A percentile compares a stretch with the other conserved stretches of the same genome.
Conservation (phyloP, 2,888 invertebrate genomes). For the Pandemis cinnamomeana region DNA sequence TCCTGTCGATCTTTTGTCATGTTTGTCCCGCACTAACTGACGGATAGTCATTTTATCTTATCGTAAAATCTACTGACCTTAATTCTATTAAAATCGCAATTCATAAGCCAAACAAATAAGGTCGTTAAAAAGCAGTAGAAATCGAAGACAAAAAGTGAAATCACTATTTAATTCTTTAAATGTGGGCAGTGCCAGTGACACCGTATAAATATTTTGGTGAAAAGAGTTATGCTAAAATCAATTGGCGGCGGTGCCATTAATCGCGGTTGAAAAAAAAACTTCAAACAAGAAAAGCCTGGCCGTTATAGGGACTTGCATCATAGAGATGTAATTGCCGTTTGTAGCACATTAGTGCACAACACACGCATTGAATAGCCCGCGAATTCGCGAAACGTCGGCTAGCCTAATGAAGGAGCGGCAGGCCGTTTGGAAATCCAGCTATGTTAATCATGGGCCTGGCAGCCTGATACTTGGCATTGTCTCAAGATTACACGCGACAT, state of each 20-base stretch:
- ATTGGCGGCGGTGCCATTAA: neutral
- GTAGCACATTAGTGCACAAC: conserved; percentile 46
- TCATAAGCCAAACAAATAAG: conserved; percentile 19
- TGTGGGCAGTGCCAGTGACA: conserved; percentile 10
- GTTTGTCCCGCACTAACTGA: conserved; percentile 43
- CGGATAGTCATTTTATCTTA: conserved; percentile 25
- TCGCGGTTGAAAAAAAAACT: neutral
- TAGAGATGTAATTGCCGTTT: conserved; percentile 53
- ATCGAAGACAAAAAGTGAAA: conserved; percentile 29
- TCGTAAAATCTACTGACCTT: conserved; percentile 6
- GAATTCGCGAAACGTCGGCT: conserved; percentile 53
- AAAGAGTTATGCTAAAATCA: conserved; percentile 17
- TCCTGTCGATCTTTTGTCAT: conserved; percentile 47
- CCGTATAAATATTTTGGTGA: conserved; percentile 15
- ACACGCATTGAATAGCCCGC: conserved; percentile 44
- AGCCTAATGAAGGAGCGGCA: conserved; percentile 26
- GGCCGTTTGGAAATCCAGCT: conserved; percentile 43
- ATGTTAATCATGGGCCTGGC: conserved; percentile 39
- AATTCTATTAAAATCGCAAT: conserved; percentile 4
- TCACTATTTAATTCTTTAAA: conserved; percentile 14
- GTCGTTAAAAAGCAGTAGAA: conserved; percentile 10
- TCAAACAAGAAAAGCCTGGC: conserved; percentile 2
- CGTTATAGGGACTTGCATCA: conserved; percentile 47
- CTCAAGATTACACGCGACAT: conserved; percentile 36
- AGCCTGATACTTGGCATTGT: conserved; percentile 39